Base-by-base conservation (phyloP, 1,140 invertebrate species). In the Zaprionus nigranus region DNA sequence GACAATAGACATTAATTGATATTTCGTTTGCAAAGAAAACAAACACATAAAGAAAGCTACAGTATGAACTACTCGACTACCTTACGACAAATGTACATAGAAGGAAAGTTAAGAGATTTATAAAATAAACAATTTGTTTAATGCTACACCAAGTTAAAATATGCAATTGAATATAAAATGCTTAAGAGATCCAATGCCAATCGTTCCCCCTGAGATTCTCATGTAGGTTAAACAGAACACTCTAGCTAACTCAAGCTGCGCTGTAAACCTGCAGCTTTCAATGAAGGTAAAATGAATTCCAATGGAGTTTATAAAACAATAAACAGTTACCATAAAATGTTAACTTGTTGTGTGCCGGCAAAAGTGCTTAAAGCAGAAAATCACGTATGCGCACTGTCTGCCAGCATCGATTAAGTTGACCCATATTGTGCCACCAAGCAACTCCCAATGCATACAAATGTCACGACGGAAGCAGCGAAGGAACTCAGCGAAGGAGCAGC, bases 301-400 rank as follows among this genome's bases (percentile, higher is more conserved):
- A 22, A 24, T 12, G 20, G 17, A 51, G 46, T 24, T 51, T 51
- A 51, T 26, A 26, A 26, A 43, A 40, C 28, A 68, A 53, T 68
- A 53, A 49, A 60, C 30, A 68, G 59, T 51, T 60, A 38, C 12
- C 43, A 58, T 58, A 57, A 59, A 59, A 40, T 46, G 54, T 59
- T 24, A 46, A 17, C 24, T 26, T 24, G 22, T 15, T 24, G 15
- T 15, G 26, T 22, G 20, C 43, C 24, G 40, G 22, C 9, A 34
- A 30, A 69, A 68, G 57, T 51, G 36, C 20, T 65, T 75, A 61
- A 60, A 69, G 62, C 61, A 6, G 22, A 57, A 66, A 64, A 79
- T 76, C 67, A 79, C 77, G 77, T 75, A 79, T 76, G 26, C 73
- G 67, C 66, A 65, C 72, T 58, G 72, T 78, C 66, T 75, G 64